phyloP scores from a whole-genome alignment of 2,113 vertebrate species.

The Caloenas nicobarica region DNA sequence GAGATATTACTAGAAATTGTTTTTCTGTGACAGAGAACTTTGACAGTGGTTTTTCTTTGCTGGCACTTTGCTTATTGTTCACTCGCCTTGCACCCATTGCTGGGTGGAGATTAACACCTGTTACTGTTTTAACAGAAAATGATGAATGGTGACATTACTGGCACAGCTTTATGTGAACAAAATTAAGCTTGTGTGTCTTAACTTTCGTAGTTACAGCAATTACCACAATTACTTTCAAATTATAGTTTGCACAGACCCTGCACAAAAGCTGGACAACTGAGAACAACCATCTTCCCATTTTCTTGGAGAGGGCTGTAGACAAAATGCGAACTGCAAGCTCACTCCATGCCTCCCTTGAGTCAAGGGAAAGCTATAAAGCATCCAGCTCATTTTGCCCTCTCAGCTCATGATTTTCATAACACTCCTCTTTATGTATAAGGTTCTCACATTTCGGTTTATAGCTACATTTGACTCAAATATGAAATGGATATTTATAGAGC shows the following conservation, averaged over 20 bases:
- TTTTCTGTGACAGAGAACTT: slow-evolving; percentile 30
- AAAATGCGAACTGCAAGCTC: background rate
- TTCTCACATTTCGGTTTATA: slow-evolving; percentile 7
- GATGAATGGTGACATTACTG: slow-evolving; percentile 60
- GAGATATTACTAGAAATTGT: background rate
- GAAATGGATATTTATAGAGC: slow-evolving; percentile 35
- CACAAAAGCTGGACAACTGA: background rate
- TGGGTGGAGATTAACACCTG: slow-evolving; percentile 58
- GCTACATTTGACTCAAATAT: slow-evolving; percentile 9
- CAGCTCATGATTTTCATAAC: background rate
- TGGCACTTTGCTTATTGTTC: slow-evolving; percentile 16
- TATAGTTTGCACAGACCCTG: background rate
- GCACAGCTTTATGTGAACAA: slow-evolving; percentile 17
- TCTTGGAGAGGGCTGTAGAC: background rate
- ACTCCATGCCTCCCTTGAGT: background rate
- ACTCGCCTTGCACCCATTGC: background rate
- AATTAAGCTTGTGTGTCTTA: slow-evolving; percentile 37
- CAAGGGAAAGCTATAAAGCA: background rate
- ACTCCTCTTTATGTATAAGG: background rate
- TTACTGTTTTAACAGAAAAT: slow-evolving; percentile 50
- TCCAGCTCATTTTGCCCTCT: background rate
- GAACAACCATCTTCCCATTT: background rate
- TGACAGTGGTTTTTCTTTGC: slow-evolving; percentile 16
- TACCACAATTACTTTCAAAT: slow-evolving; percentile 57
- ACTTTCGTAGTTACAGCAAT: slow-evolving; percentile 45